phyloP scores from a whole-genome alignment of 2,888 invertebrate species.

The Drosophila ezoana region DNA sequence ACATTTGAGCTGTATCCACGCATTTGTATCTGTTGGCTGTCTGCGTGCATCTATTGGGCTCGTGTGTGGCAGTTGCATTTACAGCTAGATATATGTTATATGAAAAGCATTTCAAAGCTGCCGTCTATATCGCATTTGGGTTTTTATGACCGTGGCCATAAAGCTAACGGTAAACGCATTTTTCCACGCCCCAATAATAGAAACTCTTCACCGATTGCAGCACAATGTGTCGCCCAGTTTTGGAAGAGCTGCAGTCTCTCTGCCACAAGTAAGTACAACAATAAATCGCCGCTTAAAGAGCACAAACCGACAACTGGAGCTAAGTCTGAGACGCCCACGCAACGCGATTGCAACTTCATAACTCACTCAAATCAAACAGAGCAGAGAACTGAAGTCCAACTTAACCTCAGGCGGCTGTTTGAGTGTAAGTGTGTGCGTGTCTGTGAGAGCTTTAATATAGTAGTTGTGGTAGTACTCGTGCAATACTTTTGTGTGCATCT shows the following conservation, averaged over 20 bases:
- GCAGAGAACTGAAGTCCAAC: constrained; percentile 24
- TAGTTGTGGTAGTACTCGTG: constrained; percentile 37
- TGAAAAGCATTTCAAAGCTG: constrained; percentile 50
- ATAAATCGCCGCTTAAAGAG: constrained; percentile 68
- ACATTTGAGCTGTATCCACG: constrained; percentile 39
- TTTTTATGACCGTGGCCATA: constrained; percentile 52
- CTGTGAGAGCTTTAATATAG: constrained; percentile 37
- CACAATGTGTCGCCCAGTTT: constrained; percentile 55
- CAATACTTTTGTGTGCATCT: constrained; percentile 56
- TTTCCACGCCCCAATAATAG: constrained; percentile 64
- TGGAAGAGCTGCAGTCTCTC: not conserved
- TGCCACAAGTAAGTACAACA: constrained; percentile 54
- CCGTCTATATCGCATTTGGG: constrained; percentile 50
- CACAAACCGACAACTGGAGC: constrained; percentile 12
- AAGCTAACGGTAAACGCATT: constrained; percentile 67
- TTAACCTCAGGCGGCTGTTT: constrained; percentile 25
- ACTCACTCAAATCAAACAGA: constrained; percentile 66
- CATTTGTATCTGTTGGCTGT: constrained; percentile 11
- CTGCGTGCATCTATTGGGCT: constrained; percentile 13
- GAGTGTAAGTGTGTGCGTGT: constrained; percentile 22
- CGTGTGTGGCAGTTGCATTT: constrained; percentile 76
- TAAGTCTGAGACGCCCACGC: constrained; percentile 53
- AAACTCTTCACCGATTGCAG: constrained; percentile 54
- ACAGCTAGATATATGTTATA: constrained; percentile 51
- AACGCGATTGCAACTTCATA: constrained; percentile 70